Evolutionary conservation across 2,888 invertebrate species (phyloP).

Genomic region (Incurvaria masculella): DNA sequence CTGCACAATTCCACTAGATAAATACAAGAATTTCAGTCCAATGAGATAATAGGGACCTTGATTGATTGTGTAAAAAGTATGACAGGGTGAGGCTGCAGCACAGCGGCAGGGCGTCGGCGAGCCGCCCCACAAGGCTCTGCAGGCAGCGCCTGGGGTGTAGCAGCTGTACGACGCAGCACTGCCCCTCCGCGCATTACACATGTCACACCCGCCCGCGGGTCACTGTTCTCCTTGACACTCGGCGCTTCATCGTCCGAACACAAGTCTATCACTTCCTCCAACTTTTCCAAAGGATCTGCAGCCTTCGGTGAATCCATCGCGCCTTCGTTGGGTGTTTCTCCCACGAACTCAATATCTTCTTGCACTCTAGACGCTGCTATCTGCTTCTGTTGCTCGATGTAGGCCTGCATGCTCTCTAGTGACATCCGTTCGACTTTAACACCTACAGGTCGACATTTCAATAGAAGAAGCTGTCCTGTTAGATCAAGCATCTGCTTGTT

Average conservation of each 20-base stretch:
- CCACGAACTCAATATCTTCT: slow-evolving; percentile 47
- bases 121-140: slow-evolving; percentile 46
- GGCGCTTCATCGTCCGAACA: slow-evolving; percentile 64
- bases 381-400: slow-evolving; percentile 31
- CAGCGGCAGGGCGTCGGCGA: slow-evolving; percentile 30
- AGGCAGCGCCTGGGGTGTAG: slow-evolving; percentile 37
- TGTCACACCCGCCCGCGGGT: slow-evolving; percentile 38
- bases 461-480: slow-evolving; percentile 45
- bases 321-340: slow-evolving; percentile 32
- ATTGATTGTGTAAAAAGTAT: slow-evolving; percentile 42
- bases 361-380: slow-evolving; percentile 32
- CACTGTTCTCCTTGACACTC: slow-evolving; percentile 43
- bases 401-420: slow-evolving; percentile 36
- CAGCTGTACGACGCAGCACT: slow-evolving; percentile 29
- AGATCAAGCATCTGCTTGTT: slow-evolving; percentile 41
- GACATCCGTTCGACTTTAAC: slow-evolving; percentile 45
- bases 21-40: slow-evolving; percentile 37
- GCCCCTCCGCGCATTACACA: slow-evolving; percentile 43
- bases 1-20: neutral
- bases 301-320: slow-evolving; percentile 27
- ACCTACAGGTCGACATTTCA: slow-evolving; percentile 48
- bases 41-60: slow-evolving; percentile 47
- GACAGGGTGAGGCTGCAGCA: slow-evolving; percentile 45
- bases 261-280: slow-evolving; percentile 62
- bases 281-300: slow-evolving; percentile 27